These are phyloP conservation scores for Atta colombica DNA, from an alignment of 1,140 invertebrate genomes.

Conservation along the genomic window DNA sequence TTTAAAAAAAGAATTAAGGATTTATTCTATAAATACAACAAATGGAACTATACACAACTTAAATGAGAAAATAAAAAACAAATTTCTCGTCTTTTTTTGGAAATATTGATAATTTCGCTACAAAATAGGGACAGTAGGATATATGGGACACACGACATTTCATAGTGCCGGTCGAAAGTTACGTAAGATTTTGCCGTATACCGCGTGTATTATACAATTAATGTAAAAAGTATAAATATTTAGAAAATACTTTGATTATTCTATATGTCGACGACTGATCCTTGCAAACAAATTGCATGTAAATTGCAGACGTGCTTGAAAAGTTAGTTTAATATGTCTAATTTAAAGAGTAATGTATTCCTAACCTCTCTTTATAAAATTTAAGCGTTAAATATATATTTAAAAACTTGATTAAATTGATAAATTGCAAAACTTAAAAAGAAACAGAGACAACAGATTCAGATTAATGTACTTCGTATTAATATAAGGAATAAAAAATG, in stretches of 20 bases:
- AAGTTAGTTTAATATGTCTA: constrained; percentile 85
- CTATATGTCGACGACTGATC: constrained; percentile 87
- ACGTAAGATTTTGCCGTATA: not conserved
- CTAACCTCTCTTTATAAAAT: constrained; percentile 36
- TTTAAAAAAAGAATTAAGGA: too few relatives aligned
- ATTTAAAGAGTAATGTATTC: not conserved
- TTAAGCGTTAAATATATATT: not conserved
- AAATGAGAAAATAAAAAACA: too few relatives aligned
- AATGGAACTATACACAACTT: not conserved
- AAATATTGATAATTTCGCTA: too few relatives aligned
- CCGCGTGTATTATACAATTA: too few relatives aligned
- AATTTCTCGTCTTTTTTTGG: too few relatives aligned
- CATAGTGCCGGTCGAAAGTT: not conserved
- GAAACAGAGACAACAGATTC: constrained; percentile 23
- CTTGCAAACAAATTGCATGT: constrained; percentile 92
- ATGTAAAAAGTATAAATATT: not conserved
- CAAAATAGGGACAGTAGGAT: too few relatives aligned
- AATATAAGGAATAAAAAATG: not conserved
- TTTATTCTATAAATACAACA: not conserved
- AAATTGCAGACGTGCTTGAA: constrained; percentile 92
- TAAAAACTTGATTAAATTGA: not conserved
- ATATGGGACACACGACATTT: too few relatives aligned
- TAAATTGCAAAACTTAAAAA: not conserved
- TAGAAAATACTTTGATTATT: not conserved
- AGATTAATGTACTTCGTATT: not conserved